phyloP scores from a whole-genome alignment of 2,797 vertebrate genomes.

The Helarctos malayanus region DNA sequence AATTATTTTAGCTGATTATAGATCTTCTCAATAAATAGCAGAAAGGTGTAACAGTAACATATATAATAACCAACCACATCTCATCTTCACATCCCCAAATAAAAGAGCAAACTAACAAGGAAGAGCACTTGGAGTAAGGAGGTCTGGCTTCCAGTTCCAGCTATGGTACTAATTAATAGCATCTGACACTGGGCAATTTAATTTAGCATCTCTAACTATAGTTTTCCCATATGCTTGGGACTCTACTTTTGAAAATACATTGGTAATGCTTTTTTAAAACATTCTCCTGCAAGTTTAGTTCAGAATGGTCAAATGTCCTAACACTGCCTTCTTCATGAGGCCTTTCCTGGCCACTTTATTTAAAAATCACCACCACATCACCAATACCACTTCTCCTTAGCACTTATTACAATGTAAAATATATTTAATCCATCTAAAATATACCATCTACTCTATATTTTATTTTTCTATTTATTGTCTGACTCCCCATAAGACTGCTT shows the following conservation, averaged over 20 bases:
- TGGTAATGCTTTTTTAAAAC: background rate
- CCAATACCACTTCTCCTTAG: background rate
- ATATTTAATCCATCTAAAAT: background rate
- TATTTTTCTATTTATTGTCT: conserved; percentile 53
- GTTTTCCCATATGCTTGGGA: background rate
- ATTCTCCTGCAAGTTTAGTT: background rate
- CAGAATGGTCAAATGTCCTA: background rate
- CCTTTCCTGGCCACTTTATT: background rate
- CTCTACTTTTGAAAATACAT: background rate
- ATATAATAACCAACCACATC: background rate
- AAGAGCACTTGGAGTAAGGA: background rate
- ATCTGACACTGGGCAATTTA: background rate
- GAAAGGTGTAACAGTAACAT: background rate
- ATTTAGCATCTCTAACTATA: background rate
- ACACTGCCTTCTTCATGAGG: background rate
- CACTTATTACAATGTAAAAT: background rate
- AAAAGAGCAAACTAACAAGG: background rate
- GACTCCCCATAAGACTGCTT: background rate
- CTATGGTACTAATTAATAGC: background rate
- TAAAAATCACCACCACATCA: background rate
- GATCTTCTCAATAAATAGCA: background rate
- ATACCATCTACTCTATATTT: background rate
- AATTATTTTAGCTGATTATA: conserved; percentile 2
- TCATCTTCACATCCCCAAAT: background rate
- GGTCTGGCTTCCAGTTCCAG: background rate